Base-by-base conservation (phyloP, 2,113 vertebrate species). In the Clupea harengus region DNA sequence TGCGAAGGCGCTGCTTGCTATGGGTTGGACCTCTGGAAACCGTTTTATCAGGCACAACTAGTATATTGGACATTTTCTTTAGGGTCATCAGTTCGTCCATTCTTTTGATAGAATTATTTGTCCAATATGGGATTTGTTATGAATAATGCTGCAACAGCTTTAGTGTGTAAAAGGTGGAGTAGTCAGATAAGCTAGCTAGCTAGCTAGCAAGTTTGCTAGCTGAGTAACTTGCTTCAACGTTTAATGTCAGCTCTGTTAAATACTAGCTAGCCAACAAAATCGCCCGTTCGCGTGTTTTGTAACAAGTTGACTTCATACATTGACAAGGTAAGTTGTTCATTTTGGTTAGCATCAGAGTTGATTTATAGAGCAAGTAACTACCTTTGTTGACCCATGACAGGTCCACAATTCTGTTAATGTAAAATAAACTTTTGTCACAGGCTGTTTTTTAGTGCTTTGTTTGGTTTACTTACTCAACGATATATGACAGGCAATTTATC, bases 171-270 rank as follows among this genome's bases (percentile, higher is more conserved):
- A 67, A 28, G 64, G 28, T 60, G 54, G 22, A 6, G 20, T 78
- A 39, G 72, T 78, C 72, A 78, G 72, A 78, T 78, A 64, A n/a
- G 60, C 22, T 64, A 78, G 72, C 72, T 64, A 78, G 72, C 72
- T 78, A 78, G 72, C 25, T 78, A 44, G 20, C 72, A 44, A 32
- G 17, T 20, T 60, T 78, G 72, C 72, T 78, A 78, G 32, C 72
- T 78, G 11, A 17, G 20, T 22, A 7, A 60, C 54, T 60, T 60
- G 54, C 54, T 4, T 18, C 54, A 6, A 60, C 52, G 52, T 54
- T 54, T 54, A 54, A 54, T 54, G 52, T 54, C 52, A 54, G 52
- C 52, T 54, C 52, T 54, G 13, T 13, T 54, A 22, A 60, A 22
- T 22, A 20, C 20, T 22, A 60, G 54, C 54, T 60, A 60, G 54